Evolutionary conservation across 1,140 invertebrate species (phyloP), one percentile per base, ranked within the genome.

Genomic region (Scaptomyza montana): DNA sequence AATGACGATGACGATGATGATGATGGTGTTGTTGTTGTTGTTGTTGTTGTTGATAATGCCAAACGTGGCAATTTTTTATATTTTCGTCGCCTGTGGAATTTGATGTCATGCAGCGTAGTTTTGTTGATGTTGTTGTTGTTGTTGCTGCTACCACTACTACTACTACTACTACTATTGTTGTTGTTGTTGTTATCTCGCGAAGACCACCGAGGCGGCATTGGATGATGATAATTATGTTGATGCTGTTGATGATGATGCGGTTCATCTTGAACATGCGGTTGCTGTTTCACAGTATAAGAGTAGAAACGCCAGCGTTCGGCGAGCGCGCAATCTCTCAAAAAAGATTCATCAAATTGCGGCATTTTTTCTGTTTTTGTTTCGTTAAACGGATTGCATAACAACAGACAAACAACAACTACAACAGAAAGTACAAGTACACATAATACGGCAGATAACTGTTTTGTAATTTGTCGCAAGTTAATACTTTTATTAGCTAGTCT

Each of bases 341-440:
- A 91, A 82, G 89, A 80, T 74, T 91, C 89, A 84, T 91, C 89
- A 76, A 91, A 91, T 73, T 91, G 78, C 65, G 89, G 89, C 89
- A 91, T 90, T 60, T 60, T 47, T 10, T 9, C 9, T 36, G 6
- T 36, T 36, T 36, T 36, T 9, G 33, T 33, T 33, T 33, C 7
- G 7, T 36, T 36, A 36, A 43, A 43, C 39, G 39, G 16, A 60
- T 80, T 89, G 77, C 79, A 89, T 89, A 89, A 89, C 70, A 65
- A 56, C 54, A 51, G 33, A 55, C 36, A 63, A 1, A 46, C 3
- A 25, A 12, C 47, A 51, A 45, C 65, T 45, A 51, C 45, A 54
- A 19, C 46, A 19, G n/a, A 39, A 50, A 21, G n/a, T 61, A 10
- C 45, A 41, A 39, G n/a, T 43, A 46, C 41, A 46, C 41, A 57